Evolutionary conservation across 64 coral and sea anemone species (phyloP).

Genomic region (Exaiptasia diaphana): DNA sequence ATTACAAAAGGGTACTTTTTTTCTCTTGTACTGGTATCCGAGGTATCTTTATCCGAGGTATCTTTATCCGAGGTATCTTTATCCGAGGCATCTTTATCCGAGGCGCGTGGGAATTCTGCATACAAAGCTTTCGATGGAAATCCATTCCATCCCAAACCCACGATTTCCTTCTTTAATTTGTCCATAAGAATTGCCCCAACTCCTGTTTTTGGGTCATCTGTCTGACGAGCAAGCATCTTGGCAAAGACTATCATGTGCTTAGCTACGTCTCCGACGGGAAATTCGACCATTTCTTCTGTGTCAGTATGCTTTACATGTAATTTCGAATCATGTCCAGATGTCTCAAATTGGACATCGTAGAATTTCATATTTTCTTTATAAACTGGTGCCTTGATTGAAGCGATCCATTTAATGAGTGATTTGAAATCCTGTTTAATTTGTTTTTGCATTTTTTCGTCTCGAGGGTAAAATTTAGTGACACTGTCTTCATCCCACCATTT

Average conservation of each 20-base stretch:
- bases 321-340: neutral
- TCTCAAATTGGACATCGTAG: neutral
- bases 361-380: too few species aligned
- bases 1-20: slow-evolving; percentile 53
- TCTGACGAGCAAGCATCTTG: slow-evolving; percentile 43
- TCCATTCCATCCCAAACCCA: slow-evolving; percentile 56
- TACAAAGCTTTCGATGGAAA: slow-evolving; percentile 67
- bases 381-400: neutral
- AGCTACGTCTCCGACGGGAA: neutral
- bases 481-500: too few species aligned
- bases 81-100: neutral
- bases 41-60: neutral
- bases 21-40: neutral
- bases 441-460: too few species aligned
- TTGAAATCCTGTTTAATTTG: slow-evolving; percentile 11
- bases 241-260: slow-evolving; percentile 36
- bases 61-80: slow-evolving; percentile 14
- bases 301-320: neutral
- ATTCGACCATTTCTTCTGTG: neutral
- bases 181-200: slow-evolving; percentile 47
- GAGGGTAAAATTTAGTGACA: too few species aligned
- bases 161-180: slow-evolving; percentile 33
- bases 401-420: slow-evolving; percentile 46
- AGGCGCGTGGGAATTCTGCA: slow-evolving; percentile 53
- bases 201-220: slow-evolving; percentile 67